Evolutionary conservation across 2,797 vertebrate genomes (phyloP), one percentile per base, ranked within the genome.

Genomic region (Acipenser transmontanus): DNA sequence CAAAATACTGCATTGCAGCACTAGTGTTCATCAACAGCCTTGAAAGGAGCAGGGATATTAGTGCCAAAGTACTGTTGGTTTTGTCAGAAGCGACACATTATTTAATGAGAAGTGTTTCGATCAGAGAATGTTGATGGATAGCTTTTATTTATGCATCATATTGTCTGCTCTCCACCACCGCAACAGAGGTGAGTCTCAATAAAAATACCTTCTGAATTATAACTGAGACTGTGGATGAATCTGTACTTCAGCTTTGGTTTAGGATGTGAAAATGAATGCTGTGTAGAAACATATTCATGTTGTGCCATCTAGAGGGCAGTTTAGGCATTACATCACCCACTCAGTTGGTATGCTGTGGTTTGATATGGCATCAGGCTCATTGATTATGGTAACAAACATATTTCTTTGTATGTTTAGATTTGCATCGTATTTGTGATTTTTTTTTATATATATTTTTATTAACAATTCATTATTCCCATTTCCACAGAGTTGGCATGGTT

Each of bases 61-160:
- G 67, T 65, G 6, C 9, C 60, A 66, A 54, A 54, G 61, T 56
- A 64, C 62, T 66, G 54, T 73, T 71, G 69, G 76, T 76, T 77
- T 76, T 76, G 71, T 78, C 76, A 66, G 69, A 65, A 71, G 68
- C 67, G 69, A 71, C 77, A 80, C 81, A 82, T 78, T 65, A 80
- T 73, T 77, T 81, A 81, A 77, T 80, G 71, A 66, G 67, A 63
- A 68, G 73, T 73, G 73, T 70, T 70, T 63, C 71, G 71, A 63
- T 75, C 76, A 70, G 69, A 67, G 67, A 72, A 60, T 69, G 60
- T 12, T 66, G 64, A 72, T 67, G 63, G 64, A 71, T 64, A 73
- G 65, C 69, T 73, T 70, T 77, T 71, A 73, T 76, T 77, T 72
- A 66, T 64, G 17, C 48, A 20, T 59, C 50, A 62, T 70, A 61